phyloP scores from a whole-genome alignment of 2,797 vertebrate genomes.

The Oceanodroma leucorhoa region DNA sequence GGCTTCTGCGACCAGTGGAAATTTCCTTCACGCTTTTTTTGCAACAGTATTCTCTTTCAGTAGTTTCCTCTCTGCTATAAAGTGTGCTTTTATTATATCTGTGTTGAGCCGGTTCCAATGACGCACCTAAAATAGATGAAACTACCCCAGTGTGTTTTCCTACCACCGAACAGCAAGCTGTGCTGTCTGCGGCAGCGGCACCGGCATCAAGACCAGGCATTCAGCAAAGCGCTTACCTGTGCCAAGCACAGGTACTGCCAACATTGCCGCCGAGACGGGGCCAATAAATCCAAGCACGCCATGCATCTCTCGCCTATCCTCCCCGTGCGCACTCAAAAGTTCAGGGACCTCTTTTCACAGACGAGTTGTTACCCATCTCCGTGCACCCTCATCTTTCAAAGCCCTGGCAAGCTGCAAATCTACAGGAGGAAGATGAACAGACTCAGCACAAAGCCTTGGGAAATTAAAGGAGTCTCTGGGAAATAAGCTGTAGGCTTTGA shows the following conservation, averaged over 20 bases:
- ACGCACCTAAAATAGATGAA: slow-evolving; percentile 61
- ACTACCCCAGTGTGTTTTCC: slow-evolving; percentile 23
- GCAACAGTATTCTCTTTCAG: slow-evolving; percentile 61
- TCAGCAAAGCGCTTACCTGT: neutral
- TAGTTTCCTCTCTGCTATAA: slow-evolving; percentile 18
- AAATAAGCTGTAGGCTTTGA: neutral
- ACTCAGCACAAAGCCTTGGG: neutral
- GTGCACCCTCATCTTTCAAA: neutral
- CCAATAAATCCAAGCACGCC: neutral
- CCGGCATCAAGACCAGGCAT: neutral
- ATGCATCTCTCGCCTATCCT: neutral
- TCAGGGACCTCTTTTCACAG: neutral
- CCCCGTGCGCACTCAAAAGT: neutral
- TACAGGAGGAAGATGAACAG: neutral
- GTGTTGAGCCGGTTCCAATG: neutral
- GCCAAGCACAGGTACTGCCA: slow-evolving; percentile 31
- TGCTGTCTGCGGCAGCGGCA: neutral
- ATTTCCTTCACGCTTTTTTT: slow-evolving; percentile 45
- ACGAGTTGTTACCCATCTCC: neutral
- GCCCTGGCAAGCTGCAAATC: neutral
- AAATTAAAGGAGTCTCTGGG: neutral
- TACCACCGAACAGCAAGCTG: neutral
- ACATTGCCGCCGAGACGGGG: fast-evolving
- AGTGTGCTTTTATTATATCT: slow-evolving; percentile 48
- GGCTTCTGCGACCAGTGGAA: slow-evolving; percentile 31